A percentile compares a stretch with the other conserved stretches of the same genome.
These are phyloP conservation scores for Acropternis orthonyx DNA, from an alignment of 2,797 vertebrate species.

Conservation along the genomic window DNA sequence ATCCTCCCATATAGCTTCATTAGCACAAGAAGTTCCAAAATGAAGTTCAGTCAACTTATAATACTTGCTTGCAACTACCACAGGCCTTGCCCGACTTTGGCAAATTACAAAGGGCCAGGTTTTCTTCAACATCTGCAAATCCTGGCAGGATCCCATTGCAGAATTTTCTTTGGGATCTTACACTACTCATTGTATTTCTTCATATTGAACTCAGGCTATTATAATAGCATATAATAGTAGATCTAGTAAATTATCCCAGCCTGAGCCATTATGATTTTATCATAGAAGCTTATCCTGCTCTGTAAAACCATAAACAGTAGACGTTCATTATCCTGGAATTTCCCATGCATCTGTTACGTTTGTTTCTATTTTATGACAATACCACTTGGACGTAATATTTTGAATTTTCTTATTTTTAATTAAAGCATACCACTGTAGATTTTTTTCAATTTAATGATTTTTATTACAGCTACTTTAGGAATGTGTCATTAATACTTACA, in stretches of 20 bases:
- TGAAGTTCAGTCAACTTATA: neutral
- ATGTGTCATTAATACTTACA: slow-evolving; percentile 76
- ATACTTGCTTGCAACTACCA: neutral
- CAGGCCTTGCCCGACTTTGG: neutral
- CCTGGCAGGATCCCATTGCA: neutral
- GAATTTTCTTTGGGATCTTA: neutral
- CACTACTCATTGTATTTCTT: neutral
- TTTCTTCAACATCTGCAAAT: neutral
- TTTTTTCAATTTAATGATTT: neutral
- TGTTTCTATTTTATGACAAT: neutral
- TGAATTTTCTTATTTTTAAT: neutral
- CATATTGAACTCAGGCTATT: neutral
- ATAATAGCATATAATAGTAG: neutral
- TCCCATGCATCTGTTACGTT: neutral
- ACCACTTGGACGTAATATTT: neutral
- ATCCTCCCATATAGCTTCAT: neutral
- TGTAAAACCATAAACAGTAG: neutral
- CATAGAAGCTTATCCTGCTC: neutral
- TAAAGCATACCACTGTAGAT: neutral
- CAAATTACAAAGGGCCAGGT: neutral
- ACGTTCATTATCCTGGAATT: neutral
- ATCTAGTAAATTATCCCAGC: neutral
- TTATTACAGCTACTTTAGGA: neutral
- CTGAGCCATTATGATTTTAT: neutral
- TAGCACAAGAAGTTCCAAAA: neutral